Evolutionary conservation across 2,113 vertebrate genomes (phyloP).

Genomic region (Myrmecobius fasciatus): DNA sequence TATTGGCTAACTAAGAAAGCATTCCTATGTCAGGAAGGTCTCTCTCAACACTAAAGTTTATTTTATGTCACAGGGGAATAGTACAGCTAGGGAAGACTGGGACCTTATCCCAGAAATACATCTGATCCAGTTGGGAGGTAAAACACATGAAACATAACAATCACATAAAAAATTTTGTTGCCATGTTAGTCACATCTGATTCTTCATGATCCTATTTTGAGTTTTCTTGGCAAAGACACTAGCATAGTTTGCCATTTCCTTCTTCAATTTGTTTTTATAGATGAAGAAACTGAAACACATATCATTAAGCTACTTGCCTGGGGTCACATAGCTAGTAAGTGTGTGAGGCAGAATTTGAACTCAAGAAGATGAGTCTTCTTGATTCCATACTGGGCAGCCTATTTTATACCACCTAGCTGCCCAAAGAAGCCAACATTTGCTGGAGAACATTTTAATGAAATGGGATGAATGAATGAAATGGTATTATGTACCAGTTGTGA

Average conservation of each 20-base stretch:
- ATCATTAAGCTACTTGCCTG: neutral
- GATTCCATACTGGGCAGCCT: neutral
- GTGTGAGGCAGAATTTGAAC: neutral
- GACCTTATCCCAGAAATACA: neutral
- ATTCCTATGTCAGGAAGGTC: neutral
- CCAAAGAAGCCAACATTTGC: neutral
- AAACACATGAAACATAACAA: neutral
- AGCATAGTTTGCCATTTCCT: neutral
- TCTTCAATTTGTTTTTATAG: neutral
- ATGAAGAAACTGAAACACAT: neutral
- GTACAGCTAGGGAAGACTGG: neutral
- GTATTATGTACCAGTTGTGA: neutral
- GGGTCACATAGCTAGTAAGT: neutral
- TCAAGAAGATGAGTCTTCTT: neutral
- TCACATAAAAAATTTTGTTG: neutral
- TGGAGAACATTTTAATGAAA: neutral
- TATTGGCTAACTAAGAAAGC: neutral
- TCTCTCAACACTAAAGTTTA: neutral
- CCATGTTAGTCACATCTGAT: neutral
- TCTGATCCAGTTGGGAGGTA: neutral
- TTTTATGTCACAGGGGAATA: neutral
- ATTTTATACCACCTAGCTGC: neutral
- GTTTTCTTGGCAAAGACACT: neutral
- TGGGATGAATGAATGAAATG: neutral
- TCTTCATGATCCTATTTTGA: neutral